A percentile compares a stretch with the other conserved stretches of the same genome.
These are phyloP conservation scores for Cyprinodon diabolis DNA, from an alignment of 2,797 vertebrate species.

Conservation along the genomic window DNA sequence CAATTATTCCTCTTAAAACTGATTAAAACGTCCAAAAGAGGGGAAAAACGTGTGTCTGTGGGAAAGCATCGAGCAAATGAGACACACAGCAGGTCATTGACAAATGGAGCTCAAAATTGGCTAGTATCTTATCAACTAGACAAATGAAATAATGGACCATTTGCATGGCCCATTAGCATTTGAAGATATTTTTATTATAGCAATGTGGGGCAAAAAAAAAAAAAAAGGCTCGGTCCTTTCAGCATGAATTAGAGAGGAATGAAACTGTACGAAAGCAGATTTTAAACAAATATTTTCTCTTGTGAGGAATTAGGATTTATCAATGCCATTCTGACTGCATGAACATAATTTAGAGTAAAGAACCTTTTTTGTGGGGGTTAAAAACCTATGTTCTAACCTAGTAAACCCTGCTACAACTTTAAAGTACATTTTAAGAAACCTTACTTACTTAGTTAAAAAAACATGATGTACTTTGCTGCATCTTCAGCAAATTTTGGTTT, in stretches of 20 bases:
- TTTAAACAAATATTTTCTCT: conserved; percentile 21
- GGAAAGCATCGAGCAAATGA: conserved; percentile 33
- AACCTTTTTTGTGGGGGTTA: neutral
- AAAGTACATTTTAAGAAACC: neutral
- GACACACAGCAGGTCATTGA: conserved; percentile 71
- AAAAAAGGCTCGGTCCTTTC: conserved; percentile 26
- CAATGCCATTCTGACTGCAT: conserved; percentile 5
- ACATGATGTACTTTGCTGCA: neutral
- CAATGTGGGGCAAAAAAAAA: conserved; percentile 46
- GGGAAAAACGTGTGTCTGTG: conserved; percentile 12
- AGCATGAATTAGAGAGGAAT: conserved; percentile 37
- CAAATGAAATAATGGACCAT: conserved; percentile 65
- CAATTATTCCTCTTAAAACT: conserved; percentile 79
- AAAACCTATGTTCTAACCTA: neutral
- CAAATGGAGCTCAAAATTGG: conserved; percentile 76
- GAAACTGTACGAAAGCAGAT: conserved; percentile 29
- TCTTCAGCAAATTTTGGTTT: neutral
- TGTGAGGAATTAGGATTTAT: neutral
- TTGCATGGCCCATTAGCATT: conserved; percentile 76
- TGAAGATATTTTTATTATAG: conserved; percentile 73
- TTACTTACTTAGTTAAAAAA: neutral
- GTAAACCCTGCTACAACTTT: neutral
- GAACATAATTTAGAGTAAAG: neutral
- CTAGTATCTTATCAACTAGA: conserved; percentile 75
- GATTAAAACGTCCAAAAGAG: conserved; percentile 77